Evolutionary conservation across 1,140 invertebrate genomes (phyloP).

Genomic region (Scaptodrosophila lebanonensis): DNA sequence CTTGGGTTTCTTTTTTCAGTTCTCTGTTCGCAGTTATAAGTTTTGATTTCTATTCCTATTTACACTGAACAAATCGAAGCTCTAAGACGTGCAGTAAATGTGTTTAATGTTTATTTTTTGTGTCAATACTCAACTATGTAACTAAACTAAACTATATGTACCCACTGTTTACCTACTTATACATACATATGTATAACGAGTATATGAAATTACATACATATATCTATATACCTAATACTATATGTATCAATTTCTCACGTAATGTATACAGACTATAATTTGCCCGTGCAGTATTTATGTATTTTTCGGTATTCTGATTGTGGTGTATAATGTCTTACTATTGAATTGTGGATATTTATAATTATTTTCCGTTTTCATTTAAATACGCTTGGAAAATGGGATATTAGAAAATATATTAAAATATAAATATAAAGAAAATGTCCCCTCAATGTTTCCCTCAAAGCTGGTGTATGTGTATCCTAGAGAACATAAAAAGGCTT

Average conservation of each 20-base stretch:
- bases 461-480: too few species aligned
- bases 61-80: slow-evolving; percentile 68
- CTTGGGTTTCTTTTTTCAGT: slow-evolving; percentile 38
- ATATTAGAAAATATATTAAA: too few species aligned
- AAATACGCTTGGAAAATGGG: too few species aligned
- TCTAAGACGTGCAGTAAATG: slow-evolving; percentile 75
- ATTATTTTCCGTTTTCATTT: too few species aligned
- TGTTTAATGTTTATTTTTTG: slow-evolving; percentile 53
- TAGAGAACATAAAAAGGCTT: too few species aligned
- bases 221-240: slow-evolving; percentile 24
- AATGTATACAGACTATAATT: slow-evolving; percentile 11
- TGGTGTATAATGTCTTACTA: slow-evolving; percentile 12
- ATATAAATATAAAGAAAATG: too few species aligned
- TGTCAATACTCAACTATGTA: slow-evolving; percentile 37
- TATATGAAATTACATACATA: slow-evolving; percentile 9
- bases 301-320: slow-evolving; percentile 19
- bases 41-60: slow-evolving; percentile 29
- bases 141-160: slow-evolving; percentile 42
- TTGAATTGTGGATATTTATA: slow-evolving; percentile 27
- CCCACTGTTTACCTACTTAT: slow-evolving; percentile 30
- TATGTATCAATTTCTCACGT: slow-evolving; percentile 11
- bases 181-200: not conserved
- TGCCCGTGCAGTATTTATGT: slow-evolving; percentile 24
- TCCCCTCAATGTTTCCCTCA: too few species aligned
- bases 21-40: slow-evolving; percentile 43